phyloP scores from a whole-genome alignment of 2,797 vertebrate genomes.

The Premnoplex brunnescens region DNA sequence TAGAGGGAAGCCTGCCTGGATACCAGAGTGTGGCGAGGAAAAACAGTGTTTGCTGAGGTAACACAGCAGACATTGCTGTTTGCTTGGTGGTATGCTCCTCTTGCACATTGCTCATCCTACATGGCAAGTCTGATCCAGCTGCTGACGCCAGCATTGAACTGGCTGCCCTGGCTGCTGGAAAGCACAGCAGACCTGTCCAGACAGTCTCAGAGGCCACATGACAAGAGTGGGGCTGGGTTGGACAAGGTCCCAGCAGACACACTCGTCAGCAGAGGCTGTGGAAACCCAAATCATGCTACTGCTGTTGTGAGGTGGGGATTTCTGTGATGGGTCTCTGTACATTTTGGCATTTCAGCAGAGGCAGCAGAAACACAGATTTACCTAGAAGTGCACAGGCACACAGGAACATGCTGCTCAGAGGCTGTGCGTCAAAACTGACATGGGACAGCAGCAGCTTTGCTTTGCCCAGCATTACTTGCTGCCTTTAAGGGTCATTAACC shows the following conservation, averaged over 20 bases:
- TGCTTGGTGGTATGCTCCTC: neutral
- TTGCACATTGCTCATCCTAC: neutral
- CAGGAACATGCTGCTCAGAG: neutral
- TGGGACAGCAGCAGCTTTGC: neutral
- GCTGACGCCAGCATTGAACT: neutral
- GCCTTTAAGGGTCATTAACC: neutral
- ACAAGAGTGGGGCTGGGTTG: accelerated
- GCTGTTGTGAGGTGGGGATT: neutral
- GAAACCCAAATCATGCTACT: neutral
- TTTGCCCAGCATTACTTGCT: neutral
- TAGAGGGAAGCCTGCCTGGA: neutral
- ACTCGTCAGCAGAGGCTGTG: neutral
- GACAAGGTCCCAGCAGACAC: accelerated
- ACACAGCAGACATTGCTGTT: neutral
- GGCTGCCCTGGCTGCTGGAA: neutral
- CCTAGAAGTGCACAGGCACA: neutral
- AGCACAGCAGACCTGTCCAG: accelerated
- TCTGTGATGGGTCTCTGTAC: neutral
- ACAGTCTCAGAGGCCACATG: accelerated
- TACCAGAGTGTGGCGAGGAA: accelerated
- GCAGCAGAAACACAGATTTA: neutral
- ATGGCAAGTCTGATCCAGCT: neutral
- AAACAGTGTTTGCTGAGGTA: neutral
- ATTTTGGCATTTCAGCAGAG: neutral
- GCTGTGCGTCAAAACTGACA: accelerated